Conservation (phyloP, 2,797 vertebrate species). For the Pseudochirops corinnae region DNA sequence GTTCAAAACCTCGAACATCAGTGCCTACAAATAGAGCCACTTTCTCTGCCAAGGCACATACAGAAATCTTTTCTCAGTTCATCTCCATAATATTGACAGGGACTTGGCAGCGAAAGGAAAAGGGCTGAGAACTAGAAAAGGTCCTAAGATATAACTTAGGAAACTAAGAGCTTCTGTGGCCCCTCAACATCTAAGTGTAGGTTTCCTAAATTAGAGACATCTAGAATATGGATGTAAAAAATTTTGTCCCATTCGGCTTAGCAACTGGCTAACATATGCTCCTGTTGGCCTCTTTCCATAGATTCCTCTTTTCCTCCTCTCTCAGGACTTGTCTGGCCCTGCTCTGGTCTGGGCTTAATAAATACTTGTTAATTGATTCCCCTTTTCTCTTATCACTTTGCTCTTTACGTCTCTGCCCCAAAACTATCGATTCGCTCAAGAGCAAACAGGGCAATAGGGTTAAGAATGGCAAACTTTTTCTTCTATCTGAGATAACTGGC, state of each 20-base stretch:
- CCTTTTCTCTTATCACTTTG: background rate
- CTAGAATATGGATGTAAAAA: background rate
- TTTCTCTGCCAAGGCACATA: background rate
- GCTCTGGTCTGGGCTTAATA: background rate
- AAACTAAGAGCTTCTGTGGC: background rate
- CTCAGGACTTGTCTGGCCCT: background rate
- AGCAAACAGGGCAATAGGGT: background rate
- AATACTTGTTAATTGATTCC: background rate
- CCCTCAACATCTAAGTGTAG: background rate
- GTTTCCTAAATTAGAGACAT: background rate
- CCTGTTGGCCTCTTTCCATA: background rate
- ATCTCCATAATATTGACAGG: background rate
- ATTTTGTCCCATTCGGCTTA: background rate
- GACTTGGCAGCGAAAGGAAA: background rate
- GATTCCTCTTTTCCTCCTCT: background rate
- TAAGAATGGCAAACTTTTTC: background rate
- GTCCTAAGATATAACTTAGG: background rate
- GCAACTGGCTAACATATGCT: background rate
- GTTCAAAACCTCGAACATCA: background rate
- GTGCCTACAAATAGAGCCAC: background rate
- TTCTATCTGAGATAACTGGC: background rate
- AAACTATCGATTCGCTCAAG: background rate
- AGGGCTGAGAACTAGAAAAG: background rate
- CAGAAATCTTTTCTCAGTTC: background rate
- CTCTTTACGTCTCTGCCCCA: background rate